Conservation (phyloP, 2,113 vertebrate genomes). For the Rutilus rutilus region DNA sequence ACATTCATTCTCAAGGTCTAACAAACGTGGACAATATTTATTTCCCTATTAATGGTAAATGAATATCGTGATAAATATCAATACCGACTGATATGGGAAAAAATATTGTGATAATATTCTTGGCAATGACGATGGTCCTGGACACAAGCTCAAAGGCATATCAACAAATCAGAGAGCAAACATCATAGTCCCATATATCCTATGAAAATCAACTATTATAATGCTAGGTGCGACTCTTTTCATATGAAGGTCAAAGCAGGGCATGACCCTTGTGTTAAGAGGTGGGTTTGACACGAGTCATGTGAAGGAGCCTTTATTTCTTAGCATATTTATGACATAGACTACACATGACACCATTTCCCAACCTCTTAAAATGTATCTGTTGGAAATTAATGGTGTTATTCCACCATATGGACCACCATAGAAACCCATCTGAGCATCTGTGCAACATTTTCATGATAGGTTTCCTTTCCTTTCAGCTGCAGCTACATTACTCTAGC, state of each 20-base stretch:
- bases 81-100: no score
- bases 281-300: background rate
- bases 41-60: no score
- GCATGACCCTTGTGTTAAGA: background rate
- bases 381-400: constrained; percentile 19
- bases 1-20: no score
- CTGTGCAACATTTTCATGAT: constrained; percentile 35
- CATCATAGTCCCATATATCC: background rate
- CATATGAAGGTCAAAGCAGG: background rate
- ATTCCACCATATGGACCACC: constrained; percentile 28
- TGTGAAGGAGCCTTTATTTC: background rate
- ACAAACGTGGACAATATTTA: no score
- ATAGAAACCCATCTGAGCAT: constrained; percentile 14
- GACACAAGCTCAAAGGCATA: background rate
- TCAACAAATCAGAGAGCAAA: background rate
- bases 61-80: no score
- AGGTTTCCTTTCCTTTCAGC: constrained; percentile 25
- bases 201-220: background rate
- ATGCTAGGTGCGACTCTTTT: background rate
- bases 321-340: background rate
- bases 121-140: background rate
- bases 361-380: background rate
- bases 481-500: background rate
- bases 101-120: no score
- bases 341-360: background rate